Evolutionary conservation across 2,797 vertebrate genomes (phyloP), one percentile per base, ranked within the genome.

Genomic region (Xenentodon cancila): DNA sequence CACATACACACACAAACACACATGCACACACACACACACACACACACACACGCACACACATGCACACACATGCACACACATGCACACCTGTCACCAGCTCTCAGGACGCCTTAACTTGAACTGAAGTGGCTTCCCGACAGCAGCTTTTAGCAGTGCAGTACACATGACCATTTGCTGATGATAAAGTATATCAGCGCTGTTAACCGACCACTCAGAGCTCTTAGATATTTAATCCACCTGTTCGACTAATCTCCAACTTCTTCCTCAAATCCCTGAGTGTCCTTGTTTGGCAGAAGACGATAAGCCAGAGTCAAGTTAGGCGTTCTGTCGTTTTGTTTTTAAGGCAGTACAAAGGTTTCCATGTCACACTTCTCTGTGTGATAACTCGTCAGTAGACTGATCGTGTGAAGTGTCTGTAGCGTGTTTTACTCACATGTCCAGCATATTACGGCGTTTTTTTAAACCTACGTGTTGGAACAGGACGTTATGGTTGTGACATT

Each of bases 31-130:
- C 32, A 8, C 32, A 34, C 32, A 34, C 32, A 34, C 7, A 34
- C 7, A 34, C 9, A 7, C 32, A 58, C 57, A 72, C 19, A 59
- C 51, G 59, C 60, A 65, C 57, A 63, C 54, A 51, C 22, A 37
- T 52, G 61, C 30, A 32, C 30, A 7, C 30, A 32, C 30, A 32
- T 7, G 7, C 7, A 32, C 7, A 32, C 9, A 1, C 7, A 67
- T 65, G 62, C 61, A 79, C 81, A 90, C 87, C 85, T 90, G 88
- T 87, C 82, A 64, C 64, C 79, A 77, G 80, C 19, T 70, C 77
- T 87, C 89, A 89, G 80, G 67, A 64, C 60, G 12, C 32, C 27
- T 56, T 32, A 34, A 8, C 62, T 25, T 20, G 46, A 48, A 7
- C 62, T 18, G 34, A n/a, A 76, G 49, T 25, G 57, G 37, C 64